Evolutionary conservation across 1,140 invertebrate species (phyloP), one percentile per base, ranked within the genome.

Genomic region (Galendromus occidentalis): DNA sequence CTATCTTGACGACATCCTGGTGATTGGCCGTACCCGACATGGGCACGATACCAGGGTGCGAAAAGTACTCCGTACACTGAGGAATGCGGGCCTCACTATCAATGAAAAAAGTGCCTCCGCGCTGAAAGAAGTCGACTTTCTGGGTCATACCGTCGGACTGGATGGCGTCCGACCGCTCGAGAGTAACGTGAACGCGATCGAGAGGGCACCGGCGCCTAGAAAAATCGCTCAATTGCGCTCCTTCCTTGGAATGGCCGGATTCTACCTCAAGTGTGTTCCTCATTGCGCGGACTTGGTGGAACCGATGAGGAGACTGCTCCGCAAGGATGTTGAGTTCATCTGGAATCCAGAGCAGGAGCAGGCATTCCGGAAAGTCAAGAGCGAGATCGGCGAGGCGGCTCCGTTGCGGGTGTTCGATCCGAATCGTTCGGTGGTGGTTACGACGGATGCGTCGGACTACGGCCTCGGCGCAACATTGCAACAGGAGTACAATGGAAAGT

Each of bases 21-120:
- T 70, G 0, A 51, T 30, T 18, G 66, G 66, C 2, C 39, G 17
- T 28, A 59, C 41, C 18, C 20, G 64, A 64, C 29, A 63, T 14
- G 39, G 68, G 18, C 69, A 70, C 55, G 44, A 69, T 41, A 51
- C 47, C 7, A 7, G 51, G 28, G 28, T 71, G 12, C 14, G 30
- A 20, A 20, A 7, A 28, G 22, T 70, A n/a, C 33, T 69, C 22
- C 7, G 25, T 14, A 14, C 51, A 2, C 18, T 71, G 7, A 28
- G 64, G 55, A n/a, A 66, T 33, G 63, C 64, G 12, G 64, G 67
- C 9, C 12, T 70, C 14, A 71, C 66, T 1, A 41, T 71, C 2
- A 71, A 71, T 20, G 44, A 68, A 22, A 71, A 67, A 64, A n/a
- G n/a, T n/a, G n/a, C n/a, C n/a, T 65, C 63, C 67, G 59, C 25